phyloP scores from a whole-genome alignment of 2,797 vertebrate species.

The Sparus aurata region DNA sequence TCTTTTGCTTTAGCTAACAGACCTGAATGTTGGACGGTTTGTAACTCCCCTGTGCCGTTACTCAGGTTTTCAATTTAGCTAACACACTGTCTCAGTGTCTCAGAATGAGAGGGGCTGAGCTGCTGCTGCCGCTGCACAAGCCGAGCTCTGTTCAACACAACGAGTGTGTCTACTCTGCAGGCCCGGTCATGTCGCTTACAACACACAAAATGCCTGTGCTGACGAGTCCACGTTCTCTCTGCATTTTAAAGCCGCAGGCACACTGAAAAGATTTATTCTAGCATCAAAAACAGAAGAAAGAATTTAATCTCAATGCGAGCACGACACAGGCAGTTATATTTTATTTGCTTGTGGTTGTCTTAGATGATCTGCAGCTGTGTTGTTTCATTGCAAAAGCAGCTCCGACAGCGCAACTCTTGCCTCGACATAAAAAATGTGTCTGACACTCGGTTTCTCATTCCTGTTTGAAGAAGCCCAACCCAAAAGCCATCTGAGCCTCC shows the following conservation, averaged over 20 bases:
- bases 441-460: slow-evolving; percentile 33
- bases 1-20: neutral
- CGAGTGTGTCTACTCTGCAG: slow-evolving; percentile 60
- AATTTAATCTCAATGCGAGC: neutral
- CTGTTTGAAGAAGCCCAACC: slow-evolving; percentile 20
- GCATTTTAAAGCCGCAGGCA: slow-evolving; percentile 34
- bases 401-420: neutral
- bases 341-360: slow-evolving; percentile 3
- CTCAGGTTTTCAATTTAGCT: slow-evolving; percentile 40
- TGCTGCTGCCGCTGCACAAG: slow-evolving; percentile 54
- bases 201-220: slow-evolving; percentile 63
- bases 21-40: neutral
- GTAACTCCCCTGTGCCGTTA: slow-evolving; percentile 25
- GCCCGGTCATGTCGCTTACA: slow-evolving; percentile 64
- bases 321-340: slow-evolving; percentile 13
- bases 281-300: neutral
- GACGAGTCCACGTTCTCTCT: slow-evolving; percentile 45
- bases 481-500: slow-evolving; percentile 15
- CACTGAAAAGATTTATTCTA: neutral
- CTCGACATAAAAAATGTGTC: slow-evolving; percentile 17
- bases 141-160: slow-evolving; percentile 65
- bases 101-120: slow-evolving; percentile 35
- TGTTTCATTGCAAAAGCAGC: slow-evolving; percentile 31
- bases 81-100: slow-evolving; percentile 66
- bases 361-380: slow-evolving; percentile 29